A percentile compares a stretch with the other conserved stretches of the same genome.
These are phyloP conservation scores for Pomphorhynchus laevis DNA, from an alignment of 1,140 invertebrate species.

Conservation along the genomic window DNA sequence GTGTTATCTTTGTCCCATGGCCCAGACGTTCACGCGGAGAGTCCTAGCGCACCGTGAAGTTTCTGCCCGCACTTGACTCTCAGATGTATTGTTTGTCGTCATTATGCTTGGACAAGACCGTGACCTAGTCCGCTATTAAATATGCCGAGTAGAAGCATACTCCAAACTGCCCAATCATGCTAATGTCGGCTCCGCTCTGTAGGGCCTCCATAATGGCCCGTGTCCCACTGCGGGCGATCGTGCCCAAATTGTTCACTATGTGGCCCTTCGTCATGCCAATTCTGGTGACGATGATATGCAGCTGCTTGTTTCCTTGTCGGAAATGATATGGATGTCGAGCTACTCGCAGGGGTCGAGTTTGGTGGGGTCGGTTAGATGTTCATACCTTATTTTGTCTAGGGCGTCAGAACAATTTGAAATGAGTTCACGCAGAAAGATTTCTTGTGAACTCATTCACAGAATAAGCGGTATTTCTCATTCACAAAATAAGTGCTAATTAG, in stretches of 20 bases:
- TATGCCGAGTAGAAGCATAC: conserved; percentile 92
- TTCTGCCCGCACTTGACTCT: conserved; percentile 44
- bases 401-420: conserved; percentile 42
- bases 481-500: no score
- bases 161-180: conserved; percentile 46
- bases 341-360: conserved; percentile 7
- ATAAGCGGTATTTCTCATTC: no score
- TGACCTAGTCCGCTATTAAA: conserved; percentile 25
- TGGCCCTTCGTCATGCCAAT: conserved; percentile 88
- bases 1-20: conserved; percentile 41
- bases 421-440: conserved; percentile 78
- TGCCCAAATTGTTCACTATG: conserved; percentile 73
- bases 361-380: conserved; percentile 28
- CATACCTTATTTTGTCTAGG: conserved; percentile 27
- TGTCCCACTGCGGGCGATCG: conserved; percentile 93
- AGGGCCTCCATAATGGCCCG: conserved; percentile 46
- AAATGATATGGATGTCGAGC: no score
- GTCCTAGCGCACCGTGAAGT: conserved; percentile 72
- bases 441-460: no score
- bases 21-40: conserved; percentile 51
- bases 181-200: conserved; percentile 7
- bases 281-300: conserved; percentile 79
- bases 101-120: conserved; percentile 69
- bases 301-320: conserved; percentile 59
- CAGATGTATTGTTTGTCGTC: conserved; percentile 84